Evolutionary conservation across 2,888 invertebrate species (phyloP), one percentile per base, ranked within the genome.

Genomic region (Liodrosophila aerea): DNA sequence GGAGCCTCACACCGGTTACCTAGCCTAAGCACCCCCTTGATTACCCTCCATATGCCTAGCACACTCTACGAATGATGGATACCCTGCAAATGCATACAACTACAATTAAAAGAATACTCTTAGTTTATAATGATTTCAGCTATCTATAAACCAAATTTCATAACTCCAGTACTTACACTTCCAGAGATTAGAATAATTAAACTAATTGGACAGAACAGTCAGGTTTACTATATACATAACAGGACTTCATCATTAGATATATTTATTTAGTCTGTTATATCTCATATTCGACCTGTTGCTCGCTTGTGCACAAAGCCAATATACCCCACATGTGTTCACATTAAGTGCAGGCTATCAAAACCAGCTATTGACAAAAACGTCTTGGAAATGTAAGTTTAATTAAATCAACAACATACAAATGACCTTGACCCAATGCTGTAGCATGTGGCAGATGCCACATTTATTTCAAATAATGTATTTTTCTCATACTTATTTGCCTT

Each of bases 331-430:
- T 22, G 5, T 4, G 22, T 47, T n/a, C n/a, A n/a, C 22, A 22
- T 22, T 5, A 22, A 22, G 22, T 22, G 22, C 22, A 4, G 22
- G 47, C 2, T 11, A 40, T 18, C 40, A 50, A 50, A 50, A 40
- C 2, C 11, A 16, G 12, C 11, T 15, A 41, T 43, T 54, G 59
- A 53, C 31, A 53, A 36, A 22, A 51, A 47, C 31, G 36, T 41
- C 43, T 27, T n/a, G 57, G 12, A 31, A 69, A 53, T 43, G 43
- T 53, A n/a, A 8, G 22, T 39, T 60, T 71, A 71, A 68, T 68
- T 60, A 50, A 53, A 53, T 41, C 45, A 33, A 46, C 52, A 43
- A n/a, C 18, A 4, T 2, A 18, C 7, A 15, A 47, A 47, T 56
- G 52, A 52, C 56, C 68, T 68, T 68, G 68, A 47, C 31, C 2